phyloP scores from a whole-genome alignment of 2,113 vertebrate species.

The Nanorana parkeri region DNA sequence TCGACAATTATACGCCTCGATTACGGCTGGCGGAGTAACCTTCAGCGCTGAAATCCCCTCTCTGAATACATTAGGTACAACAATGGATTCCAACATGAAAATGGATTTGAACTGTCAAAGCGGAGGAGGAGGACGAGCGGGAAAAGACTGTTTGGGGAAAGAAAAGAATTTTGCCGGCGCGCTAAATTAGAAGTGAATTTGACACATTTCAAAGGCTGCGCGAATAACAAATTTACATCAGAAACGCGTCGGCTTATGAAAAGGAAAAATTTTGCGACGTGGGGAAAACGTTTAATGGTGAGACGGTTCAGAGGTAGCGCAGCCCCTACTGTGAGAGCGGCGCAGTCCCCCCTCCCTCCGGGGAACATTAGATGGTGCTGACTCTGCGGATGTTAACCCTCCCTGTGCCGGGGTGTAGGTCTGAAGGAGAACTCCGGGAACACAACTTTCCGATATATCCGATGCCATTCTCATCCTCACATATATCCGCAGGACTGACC shows the following conservation, averaged over 20 bases:
- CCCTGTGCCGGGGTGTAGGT: too few species aligned
- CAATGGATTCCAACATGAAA: slow-evolving; percentile 84
- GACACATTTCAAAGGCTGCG: slow-evolving; percentile 87
- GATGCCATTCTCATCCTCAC: too few species aligned
- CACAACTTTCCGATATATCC: too few species aligned
- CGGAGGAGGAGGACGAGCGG: slow-evolving; percentile 60
- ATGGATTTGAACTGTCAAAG: slow-evolving; percentile 81
- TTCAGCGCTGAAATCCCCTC: slow-evolving; percentile 67
- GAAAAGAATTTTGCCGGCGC: slow-evolving; percentile 70
- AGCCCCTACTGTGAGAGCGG: slow-evolving; percentile 71
- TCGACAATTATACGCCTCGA: slow-evolving; percentile 66
- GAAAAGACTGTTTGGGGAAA: slow-evolving; percentile 70
- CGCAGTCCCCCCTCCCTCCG: too few species aligned
- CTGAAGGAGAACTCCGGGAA: too few species aligned
- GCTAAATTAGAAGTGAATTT: slow-evolving; percentile 87
- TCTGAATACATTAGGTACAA: slow-evolving; percentile 72
- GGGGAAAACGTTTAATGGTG: slow-evolving; percentile 92
- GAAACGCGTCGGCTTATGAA: slow-evolving; percentile 85
- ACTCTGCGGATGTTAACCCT: too few species aligned
- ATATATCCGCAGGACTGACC: too few species aligned
- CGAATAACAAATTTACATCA: slow-evolving; percentile 97
- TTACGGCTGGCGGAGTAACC: slow-evolving; percentile 2
- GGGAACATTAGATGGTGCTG: too few species aligned
- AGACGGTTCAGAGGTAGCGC: slow-evolving; percentile 78
- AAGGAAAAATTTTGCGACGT: slow-evolving; percentile 87